Evolutionary conservation across 2,888 invertebrate genomes (phyloP), one percentile per base, ranked within the genome.

Genomic region (Caenorhabditis plicata): DNA sequence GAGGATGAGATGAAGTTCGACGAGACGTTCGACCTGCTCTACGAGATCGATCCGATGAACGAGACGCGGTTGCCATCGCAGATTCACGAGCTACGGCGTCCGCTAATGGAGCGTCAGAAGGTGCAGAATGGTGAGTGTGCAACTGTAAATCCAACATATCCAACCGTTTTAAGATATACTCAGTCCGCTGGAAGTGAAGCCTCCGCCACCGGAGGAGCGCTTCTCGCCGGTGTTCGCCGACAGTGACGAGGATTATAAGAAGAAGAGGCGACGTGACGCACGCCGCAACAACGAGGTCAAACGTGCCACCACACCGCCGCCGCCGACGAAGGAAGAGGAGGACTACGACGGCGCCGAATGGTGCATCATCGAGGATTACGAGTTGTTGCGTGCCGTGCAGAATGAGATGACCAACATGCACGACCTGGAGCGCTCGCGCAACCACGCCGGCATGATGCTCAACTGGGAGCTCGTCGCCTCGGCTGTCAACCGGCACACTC

Each of bases 381-480:
- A 90, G 23, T 85, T 94, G 52, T 85, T 93, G 15, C 52, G 65
- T 33, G 64, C 64, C 5, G 55, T 68, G 9, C 41, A 56, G 19
- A 19, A 20, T 11, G 62, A 63, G 20, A 25, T 54, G 4, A 23
- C 53, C 7, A 45, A 50, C 11, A 0, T 2, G 0, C 61, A 61
- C 20, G 15, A 25, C 4, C 29, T 58, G 11, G 58, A 52, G n/a
- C 11, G 15, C 27, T 15, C 27, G n/a, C n/a, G 19, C 11, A 3
- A 19, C 3, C 38, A 89, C 61, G 90, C 89, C 0, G 91, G 89
- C 0, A 92, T 91, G 80, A 89, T 89, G 23, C 89, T 92, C 38
- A 96, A 96, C 85, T 96, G 95, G 95, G 94, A 96, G 82, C 87
- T 93, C 81, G 90, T 91, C 8, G 88, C 92, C 20, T 92, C 93